These are phyloP conservation scores for Arctia plantaginis DNA, from an alignment of 2,888 invertebrate genomes.

Conservation along the genomic window DNA sequence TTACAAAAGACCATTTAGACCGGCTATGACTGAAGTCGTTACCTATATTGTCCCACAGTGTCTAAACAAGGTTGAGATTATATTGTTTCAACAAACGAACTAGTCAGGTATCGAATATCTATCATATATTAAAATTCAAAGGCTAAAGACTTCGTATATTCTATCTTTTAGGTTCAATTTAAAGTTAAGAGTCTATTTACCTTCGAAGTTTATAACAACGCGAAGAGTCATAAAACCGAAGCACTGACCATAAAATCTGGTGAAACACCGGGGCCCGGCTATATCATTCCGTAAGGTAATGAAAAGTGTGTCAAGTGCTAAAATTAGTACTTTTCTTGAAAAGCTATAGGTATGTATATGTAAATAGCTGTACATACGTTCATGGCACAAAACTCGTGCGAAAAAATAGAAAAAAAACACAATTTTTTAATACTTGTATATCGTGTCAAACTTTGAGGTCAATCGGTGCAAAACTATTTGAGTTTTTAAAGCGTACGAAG, in stretches of 20 bases:
- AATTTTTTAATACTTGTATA: no score
- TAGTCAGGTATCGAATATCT: no score
- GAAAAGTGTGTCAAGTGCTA: background rate
- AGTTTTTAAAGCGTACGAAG: no score
- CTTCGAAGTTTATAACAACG: background rate
- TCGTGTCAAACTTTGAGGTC: no score
- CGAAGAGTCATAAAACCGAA: background rate
- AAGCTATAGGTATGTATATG: background rate
- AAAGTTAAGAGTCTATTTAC: background rate
- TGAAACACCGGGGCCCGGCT: background rate
- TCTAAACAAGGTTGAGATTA: no score
- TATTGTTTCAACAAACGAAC: background rate
- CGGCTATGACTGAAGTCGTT: background rate
- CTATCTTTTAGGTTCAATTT: background rate
- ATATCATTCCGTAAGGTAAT: background rate
- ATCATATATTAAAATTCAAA: no score
- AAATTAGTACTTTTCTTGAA: background rate
- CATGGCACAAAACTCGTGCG: no score
- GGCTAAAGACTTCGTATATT: no score
- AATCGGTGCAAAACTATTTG: no score
- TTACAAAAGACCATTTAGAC: constrained; percentile 8
- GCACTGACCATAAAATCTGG: background rate
- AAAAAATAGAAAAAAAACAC: no score
- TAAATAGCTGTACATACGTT: no score
- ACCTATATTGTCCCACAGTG: constrained; percentile 7